phyloP scores from a whole-genome alignment of 2,888 invertebrate genomes.

The Lasioglossum zephyrum region DNA sequence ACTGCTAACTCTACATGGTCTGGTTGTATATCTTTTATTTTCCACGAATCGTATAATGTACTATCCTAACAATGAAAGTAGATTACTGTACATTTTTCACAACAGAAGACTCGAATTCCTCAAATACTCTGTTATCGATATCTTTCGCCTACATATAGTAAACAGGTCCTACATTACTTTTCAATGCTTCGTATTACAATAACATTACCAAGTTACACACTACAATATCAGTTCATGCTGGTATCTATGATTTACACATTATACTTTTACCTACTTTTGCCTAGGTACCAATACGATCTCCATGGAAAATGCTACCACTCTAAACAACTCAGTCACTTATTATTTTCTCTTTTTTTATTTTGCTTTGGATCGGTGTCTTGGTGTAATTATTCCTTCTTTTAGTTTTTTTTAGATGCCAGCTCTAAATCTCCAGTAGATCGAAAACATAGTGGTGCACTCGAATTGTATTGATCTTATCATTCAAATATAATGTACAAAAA shows the following conservation, averaged over 20 bases:
- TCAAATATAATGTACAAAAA: not conserved
- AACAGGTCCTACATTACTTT: slow-evolving; percentile 5
- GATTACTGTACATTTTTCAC: slow-evolving; percentile 22
- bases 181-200: not conserved
- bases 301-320: slow-evolving; percentile 22
- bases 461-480: not conserved
- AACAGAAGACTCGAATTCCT: slow-evolving; percentile 26
- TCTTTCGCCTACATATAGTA: not conserved
- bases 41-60: slow-evolving; percentile 44
- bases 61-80: slow-evolving; percentile 47
- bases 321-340: slow-evolving; percentile 18
- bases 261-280: slow-evolving; percentile 3
- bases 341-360: slow-evolving; percentile 42
- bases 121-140: slow-evolving; percentile 3
- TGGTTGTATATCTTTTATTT: slow-evolving; percentile 59
- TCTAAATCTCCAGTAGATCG: not conserved
- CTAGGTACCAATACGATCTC: slow-evolving; percentile 20
- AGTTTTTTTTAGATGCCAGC: slow-evolving; percentile 27
- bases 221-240: not conserved
- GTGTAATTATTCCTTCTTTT: slow-evolving; percentile 59
- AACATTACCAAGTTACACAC: slow-evolving; percentile 6
- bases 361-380: slow-evolving; percentile 69
- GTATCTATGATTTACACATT: not conserved
- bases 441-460: not conserved
- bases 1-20: slow-evolving; percentile 66